Percentiles rank a stretch among this genome's conserved stretches.
These are phyloP conservation scores for Cetoscarus ocellatus DNA, from an alignment of 2,797 vertebrate species.

Conservation along the genomic window DNA sequence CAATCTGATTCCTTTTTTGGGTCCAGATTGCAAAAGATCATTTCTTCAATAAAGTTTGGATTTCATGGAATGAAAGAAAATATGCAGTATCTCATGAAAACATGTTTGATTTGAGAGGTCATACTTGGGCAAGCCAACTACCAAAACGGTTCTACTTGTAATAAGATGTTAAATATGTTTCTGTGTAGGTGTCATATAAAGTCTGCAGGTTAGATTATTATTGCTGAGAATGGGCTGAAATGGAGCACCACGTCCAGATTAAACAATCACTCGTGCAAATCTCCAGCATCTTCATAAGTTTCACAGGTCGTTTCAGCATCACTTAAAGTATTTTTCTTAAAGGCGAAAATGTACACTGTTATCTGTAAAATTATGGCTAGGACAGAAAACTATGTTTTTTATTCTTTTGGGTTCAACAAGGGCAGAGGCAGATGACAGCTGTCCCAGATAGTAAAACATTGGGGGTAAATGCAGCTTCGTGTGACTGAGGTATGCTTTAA, in stretches of 20 bases:
- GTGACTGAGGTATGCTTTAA: constrained; percentile 7
- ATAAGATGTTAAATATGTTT: too few relatives aligned
- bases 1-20: constrained; percentile 5
- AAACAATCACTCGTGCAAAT: too few relatives aligned
- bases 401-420: background rate
- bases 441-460: background rate
- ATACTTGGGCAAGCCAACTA: too few relatives aligned
- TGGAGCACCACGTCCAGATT: too few relatives aligned
- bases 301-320: too few relatives aligned
- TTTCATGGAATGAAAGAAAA: constrained; percentile 11
- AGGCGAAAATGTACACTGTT: too few relatives aligned
- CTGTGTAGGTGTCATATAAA: too few relatives aligned
- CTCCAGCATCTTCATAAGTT: too few relatives aligned
- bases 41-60: background rate
- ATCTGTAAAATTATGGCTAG: background rate
- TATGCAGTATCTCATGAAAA: background rate
- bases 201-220: too few relatives aligned
- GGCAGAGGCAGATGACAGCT: background rate
- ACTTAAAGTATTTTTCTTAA: background rate
- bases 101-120: background rate
- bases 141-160: too few relatives aligned
- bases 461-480: background rate
- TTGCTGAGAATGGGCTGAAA: too few relatives aligned
- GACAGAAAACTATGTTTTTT: constrained; percentile 13
- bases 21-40: background rate